A percentile compares a stretch with the other conserved stretches of the same genome.
Evolutionary conservation across 2,113 vertebrate genomes (phyloP).

Genomic region (Clarias macrocephalus): DNA sequence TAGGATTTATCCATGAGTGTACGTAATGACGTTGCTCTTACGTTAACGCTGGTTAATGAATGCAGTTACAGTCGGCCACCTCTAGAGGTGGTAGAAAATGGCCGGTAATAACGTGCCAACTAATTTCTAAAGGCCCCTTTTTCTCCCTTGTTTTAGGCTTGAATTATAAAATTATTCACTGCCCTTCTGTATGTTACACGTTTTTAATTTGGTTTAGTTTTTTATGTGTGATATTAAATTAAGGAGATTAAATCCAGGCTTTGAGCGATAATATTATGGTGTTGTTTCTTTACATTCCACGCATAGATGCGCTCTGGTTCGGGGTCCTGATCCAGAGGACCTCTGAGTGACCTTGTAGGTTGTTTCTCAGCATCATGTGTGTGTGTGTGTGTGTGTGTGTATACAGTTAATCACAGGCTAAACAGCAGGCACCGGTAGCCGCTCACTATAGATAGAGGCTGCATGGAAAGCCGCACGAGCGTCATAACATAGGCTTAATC

Average conservation of each 20-base stretch:
- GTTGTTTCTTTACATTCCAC: too few species aligned
- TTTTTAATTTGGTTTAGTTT: neutral
- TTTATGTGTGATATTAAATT: neutral
- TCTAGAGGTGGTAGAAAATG: slow-evolving; percentile 2
- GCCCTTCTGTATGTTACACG: neutral
- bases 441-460: neutral
- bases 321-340: slow-evolving; percentile 11
- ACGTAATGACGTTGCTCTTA: slow-evolving; percentile 14
- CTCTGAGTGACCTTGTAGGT: slow-evolving; percentile 41
- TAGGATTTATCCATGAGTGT: neutral
- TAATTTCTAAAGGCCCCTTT: neutral
- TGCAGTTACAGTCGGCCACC: neutral
- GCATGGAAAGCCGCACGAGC: neutral
- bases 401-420: slow-evolving; percentile 50
- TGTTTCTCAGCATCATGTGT: slow-evolving; percentile 37
- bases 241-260: neutral
- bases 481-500: too few species aligned
- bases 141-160: neutral
- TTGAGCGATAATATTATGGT: neutral
- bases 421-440: neutral
- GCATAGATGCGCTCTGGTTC: too few species aligned
- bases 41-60: neutral
- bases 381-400: neutral
- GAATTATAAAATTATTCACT: neutral
- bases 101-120: neutral